Conservation (phyloP, 2,113 vertebrate genomes). For the Proteles cristata region DNA sequence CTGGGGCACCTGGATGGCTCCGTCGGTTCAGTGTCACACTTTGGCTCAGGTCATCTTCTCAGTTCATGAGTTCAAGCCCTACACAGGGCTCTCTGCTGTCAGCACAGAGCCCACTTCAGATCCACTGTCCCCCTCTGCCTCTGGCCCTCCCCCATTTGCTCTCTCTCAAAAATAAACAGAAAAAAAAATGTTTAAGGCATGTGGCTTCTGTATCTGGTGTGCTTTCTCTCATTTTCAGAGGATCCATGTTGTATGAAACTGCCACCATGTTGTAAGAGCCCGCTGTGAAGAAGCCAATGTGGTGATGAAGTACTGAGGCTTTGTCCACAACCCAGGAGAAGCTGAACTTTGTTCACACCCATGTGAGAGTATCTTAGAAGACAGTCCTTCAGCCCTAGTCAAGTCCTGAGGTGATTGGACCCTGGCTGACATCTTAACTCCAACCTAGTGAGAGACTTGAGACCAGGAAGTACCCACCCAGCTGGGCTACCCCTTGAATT, state of each 20-base stretch:
- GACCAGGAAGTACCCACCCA: neutral
- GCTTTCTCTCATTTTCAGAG: neutral
- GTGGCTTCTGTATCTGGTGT: neutral
- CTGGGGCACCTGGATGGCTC: neutral
- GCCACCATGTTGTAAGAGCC: fast-evolving
- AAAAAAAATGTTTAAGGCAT: neutral
- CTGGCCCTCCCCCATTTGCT: neutral
- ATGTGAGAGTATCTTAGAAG: fast-evolving
- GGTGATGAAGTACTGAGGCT: neutral
- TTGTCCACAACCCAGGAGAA: fast-evolving
- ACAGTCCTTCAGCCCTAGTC: too few species aligned
- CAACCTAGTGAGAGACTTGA: neutral
- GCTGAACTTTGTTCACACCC: neutral
- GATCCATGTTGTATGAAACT: too few species aligned
- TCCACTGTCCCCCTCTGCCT: neutral
- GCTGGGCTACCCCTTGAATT: neutral
- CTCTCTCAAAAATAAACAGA: neutral
- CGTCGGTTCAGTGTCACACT: neutral
- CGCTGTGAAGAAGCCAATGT: fast-evolving
- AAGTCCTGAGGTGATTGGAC: neutral
- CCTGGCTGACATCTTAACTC: neutral
- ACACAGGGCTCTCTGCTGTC: neutral
- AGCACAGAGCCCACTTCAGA: neutral
- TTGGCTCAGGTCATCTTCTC: neutral
- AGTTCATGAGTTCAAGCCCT: neutral